phyloP scores from a whole-genome alignment of 2,797 vertebrate genomes.

The Columba guinea region DNA sequence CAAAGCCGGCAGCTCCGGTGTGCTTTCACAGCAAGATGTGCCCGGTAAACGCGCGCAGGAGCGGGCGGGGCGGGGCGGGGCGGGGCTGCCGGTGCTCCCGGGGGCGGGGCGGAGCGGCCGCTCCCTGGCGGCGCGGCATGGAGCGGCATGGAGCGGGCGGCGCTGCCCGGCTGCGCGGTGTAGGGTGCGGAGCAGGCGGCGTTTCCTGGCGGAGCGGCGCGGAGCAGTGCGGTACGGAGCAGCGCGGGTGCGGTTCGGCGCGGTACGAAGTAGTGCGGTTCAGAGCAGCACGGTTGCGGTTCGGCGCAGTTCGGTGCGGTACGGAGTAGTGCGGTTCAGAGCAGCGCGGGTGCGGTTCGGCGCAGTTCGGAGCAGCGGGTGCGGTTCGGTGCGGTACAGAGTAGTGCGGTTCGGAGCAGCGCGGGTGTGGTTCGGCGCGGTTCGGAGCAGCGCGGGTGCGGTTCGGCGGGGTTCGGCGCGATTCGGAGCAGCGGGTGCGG shows the following conservation, averaged over 20 bases:
- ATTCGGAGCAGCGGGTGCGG: no score
- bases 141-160: background rate
- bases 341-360: no score
- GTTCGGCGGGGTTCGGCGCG: rapidly evolving
- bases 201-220: background rate
- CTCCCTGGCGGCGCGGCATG: background rate
- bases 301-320: rapidly evolving
- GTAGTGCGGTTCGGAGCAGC: background rate
- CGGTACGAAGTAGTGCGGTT: no score
- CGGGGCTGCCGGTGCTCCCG: no score
- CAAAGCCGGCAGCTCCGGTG: no score
- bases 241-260: no score
- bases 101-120: background rate
- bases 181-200: background rate
- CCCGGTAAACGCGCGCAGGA: background rate
- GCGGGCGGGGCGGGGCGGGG: background rate
- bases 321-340: no score
- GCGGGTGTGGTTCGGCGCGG: no score
- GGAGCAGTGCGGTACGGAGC: background rate
- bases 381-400: no score
- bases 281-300: no score
- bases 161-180: background rate
- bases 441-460: no score
- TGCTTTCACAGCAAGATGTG: rapidly evolving
- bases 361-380: no score